Base-by-base conservation (phyloP, 2,113 vertebrate species). In the Mugil cephalus region DNA sequence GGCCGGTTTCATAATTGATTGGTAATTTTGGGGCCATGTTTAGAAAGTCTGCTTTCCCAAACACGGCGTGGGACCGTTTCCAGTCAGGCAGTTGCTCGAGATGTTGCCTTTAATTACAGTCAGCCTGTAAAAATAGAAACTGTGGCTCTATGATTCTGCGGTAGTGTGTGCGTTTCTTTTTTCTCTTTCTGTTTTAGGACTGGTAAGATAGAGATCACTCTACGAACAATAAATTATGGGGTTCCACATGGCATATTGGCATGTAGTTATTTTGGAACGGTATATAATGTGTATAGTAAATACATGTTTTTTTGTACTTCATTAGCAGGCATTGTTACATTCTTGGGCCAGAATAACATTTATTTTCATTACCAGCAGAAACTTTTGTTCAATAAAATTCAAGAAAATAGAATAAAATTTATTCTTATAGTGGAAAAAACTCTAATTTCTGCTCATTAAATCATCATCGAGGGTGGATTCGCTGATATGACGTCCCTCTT, bases 21-120 rank as follows among this genome's bases (percentile, higher is more conserved):
- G 68, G 69, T 83, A 75, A 87, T 87, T 89, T 83, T 35, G 60
- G 61, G 69, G 60, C 69, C 43, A 1, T 80, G 77, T 90, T 88
- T 82, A 77, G 76, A 82, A 79, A 78, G 53, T 54, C 40, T 35
- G 54, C 39, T 15, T 43, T 75, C 53, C 71, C 67, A 46, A 85
- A 74, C 54, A 10, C 70, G 80, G 86, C 66, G 43, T 88, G 87
- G 74, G 86, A 83, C 55, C n/a, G 3, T 38, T 74, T 80, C 48
- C 51, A 84, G 21, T 74, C 86, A 75, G 79, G 82, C 80, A 46
- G 52, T 78, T 61, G 30, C 77, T 59, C 2, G 39, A 64, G 74
- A 58, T 82, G 85, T 81, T 86, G 86, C 73, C 90, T 92, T 83
- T 92, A 88, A 90, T 92, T 91, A 89, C 50, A 14, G 82, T 72